Evolutionary conservation across 92 coral and sea anemone species (phyloP).

Genomic region (Umimayanthus chanpuru): DNA sequence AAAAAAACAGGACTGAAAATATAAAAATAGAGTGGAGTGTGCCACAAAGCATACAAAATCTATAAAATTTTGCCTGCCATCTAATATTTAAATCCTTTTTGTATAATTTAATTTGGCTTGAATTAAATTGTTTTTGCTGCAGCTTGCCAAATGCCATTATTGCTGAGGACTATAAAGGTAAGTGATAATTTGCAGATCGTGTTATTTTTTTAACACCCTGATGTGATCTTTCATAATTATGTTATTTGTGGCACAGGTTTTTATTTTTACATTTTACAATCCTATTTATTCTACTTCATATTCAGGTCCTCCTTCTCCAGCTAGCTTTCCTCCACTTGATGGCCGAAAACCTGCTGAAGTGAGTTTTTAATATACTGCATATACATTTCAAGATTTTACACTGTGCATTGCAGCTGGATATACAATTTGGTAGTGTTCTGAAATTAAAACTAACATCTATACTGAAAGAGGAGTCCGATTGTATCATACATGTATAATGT

Average conservation of each 20-base stretch:
- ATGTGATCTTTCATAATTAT: too few species aligned
- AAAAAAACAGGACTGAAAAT: too few species aligned
- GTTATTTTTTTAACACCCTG: background rate
- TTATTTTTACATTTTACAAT: background rate
- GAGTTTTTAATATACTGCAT: background rate
- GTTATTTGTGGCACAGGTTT: background rate
- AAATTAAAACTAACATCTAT: too few species aligned
- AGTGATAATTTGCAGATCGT: background rate
- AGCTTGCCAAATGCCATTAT: constrained; percentile 51
- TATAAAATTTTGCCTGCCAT: too few species aligned
- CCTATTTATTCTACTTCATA: constrained; percentile 18
- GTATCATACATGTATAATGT: too few species aligned
- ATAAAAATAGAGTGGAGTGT: too few species aligned
- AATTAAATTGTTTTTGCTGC: background rate
- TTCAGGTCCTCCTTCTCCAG: constrained; percentile 87
- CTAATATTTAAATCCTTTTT: too few species aligned
- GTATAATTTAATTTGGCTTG: too few species aligned
- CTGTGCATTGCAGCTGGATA: background rate
- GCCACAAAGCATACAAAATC: too few species aligned
- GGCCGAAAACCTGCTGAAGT: constrained; percentile 97
- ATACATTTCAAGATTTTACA: background rate
- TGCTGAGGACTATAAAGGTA: constrained; percentile 56
- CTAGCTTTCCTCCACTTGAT: constrained; percentile 69
- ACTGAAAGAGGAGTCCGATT: too few species aligned
- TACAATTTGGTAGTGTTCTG: background rate